Base-by-base conservation (phyloP, 2,113 vertebrate genomes). In the Clarias batrachus region DNA sequence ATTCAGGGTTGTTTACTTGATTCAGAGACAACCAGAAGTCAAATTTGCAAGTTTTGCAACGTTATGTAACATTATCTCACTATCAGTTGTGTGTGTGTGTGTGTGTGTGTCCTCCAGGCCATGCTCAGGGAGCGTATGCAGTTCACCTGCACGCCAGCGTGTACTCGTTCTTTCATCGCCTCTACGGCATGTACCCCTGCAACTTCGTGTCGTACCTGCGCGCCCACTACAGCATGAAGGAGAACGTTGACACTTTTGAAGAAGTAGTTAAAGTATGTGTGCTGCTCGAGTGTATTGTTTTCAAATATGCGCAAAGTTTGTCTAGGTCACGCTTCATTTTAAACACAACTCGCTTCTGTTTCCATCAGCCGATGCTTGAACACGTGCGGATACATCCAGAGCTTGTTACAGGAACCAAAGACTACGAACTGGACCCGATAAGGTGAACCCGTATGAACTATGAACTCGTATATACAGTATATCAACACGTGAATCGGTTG, bases 111-210 rank as follows among this genome's bases (percentile, higher is more conserved):
- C 59, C 10, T 88, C 3, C 30, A 99, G 98, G 96, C 89, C 96
- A 96, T 0, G 95, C 96, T 85, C 93, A 96, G 7, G 95, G 94
- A 81, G 93, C 95, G 76, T 96, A 96, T 88, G 94, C 97, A 85
- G 94, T 99, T 92, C 98, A 99, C 90, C 96, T 99, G 71, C 97
- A 99, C 1, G 97, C 97, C 92, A 96, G 96, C 9, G 96, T 98
- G 9, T 99, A 99, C 88, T 97, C 97, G 0, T 96, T 99, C 88
- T 99, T 99, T 91, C 98, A 99, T 90, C 97, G 98, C 60, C 97
- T 99, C 23, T 99, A 99, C 2, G 98, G 98, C 91, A 99, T 99
- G 98, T 99, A 98, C 91, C 98, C 98, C 62, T 98, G 98, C 92
- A 99, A 97, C 95, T 99, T 99, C 84, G 95, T 99, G 87, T 99